A percentile compares a stretch with the other conserved stretches of the same genome.
Conservation (phyloP, 2,797 vertebrate genomes). For the Platalea minor region DNA sequence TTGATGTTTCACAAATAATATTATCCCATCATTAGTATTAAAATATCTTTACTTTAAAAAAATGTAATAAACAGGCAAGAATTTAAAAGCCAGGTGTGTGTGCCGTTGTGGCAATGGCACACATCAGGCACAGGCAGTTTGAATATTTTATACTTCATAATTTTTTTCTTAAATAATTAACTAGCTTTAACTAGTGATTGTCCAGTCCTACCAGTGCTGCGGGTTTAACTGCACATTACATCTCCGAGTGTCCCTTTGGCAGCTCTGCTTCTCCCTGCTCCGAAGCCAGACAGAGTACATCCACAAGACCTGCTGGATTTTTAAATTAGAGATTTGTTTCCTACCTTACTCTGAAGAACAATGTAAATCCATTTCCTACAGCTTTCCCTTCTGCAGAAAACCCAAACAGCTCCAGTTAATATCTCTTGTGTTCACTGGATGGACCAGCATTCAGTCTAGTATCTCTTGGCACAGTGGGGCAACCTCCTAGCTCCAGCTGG, state of each 20-base stretch:
- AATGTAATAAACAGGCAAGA: not conserved
- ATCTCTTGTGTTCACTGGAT: not conserved
- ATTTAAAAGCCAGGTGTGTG: not conserved
- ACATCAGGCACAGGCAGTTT: slow-evolving; percentile 17
- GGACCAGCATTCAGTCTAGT: not conserved
- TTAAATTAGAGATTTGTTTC: not conserved
- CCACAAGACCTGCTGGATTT: not conserved
- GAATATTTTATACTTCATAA: slow-evolving; percentile 64
- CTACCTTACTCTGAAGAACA: not conserved
- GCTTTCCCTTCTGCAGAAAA: not conserved
- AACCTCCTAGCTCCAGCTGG: not conserved
- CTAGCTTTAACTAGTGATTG: slow-evolving; percentile 31
- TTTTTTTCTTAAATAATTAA: slow-evolving; percentile 64
- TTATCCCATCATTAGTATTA: not conserved
- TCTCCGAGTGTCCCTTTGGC: not conserved
- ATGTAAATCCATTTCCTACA: not conserved
- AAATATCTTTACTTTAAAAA: not conserved
- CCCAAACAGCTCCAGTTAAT: not conserved
- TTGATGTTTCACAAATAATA: not conserved
- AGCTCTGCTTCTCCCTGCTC: not conserved
- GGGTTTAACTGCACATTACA: not conserved
- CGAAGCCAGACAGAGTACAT: not conserved
- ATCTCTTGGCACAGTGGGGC: not conserved
- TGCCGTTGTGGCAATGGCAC: not conserved
- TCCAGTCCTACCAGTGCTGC: not conserved